phyloP scores from a whole-genome alignment of 2,888 invertebrate genomes.

The Macroteleia sp. region DNA sequence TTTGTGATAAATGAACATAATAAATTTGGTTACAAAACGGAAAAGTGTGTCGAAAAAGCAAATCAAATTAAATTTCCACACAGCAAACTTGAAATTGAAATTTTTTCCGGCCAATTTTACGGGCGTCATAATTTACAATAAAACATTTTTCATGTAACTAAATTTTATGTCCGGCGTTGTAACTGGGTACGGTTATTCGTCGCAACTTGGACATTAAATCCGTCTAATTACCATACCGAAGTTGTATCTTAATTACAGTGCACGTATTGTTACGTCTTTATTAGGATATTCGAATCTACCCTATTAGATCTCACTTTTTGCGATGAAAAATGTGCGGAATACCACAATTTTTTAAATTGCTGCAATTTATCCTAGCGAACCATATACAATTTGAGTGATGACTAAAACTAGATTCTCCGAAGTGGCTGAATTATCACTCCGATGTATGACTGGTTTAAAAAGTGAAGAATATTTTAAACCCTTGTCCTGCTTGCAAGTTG shows the following conservation, averaged over 20 bases:
- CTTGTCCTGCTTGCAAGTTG: background rate
- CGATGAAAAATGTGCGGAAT: conserved; percentile 5
- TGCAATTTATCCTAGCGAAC: conserved; percentile 5
- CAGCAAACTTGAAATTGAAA: conserved; percentile 12
- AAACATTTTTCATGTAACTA: too few relatives aligned
- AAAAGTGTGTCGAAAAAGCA: background rate
- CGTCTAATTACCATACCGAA: conserved; percentile 38
- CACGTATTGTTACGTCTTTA: conserved; percentile 22
- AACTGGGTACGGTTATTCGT: background rate
- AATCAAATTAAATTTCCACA: conserved; percentile 19
- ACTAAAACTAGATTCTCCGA: background rate
- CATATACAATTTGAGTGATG: background rate
- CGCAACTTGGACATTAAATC: conserved; percentile 44
- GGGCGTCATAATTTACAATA: too few relatives aligned
- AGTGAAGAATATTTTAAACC: background rate
- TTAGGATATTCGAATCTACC: background rate
- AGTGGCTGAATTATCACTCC: conserved; percentile 5
- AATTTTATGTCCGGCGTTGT: conserved; percentile 11
- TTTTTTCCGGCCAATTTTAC: too few relatives aligned
- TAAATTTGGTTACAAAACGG: conserved; percentile 1
- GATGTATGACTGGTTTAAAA: conserved; percentile 6
- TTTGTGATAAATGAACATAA: conserved; percentile 16
- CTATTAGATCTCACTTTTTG: conserved; percentile 6
- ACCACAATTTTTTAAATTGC: conserved; percentile 1
- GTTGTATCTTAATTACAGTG: conserved; percentile 45